Conservation (phyloP, 2,888 invertebrate genomes). For the Choristoneura rosaceana region DNA sequence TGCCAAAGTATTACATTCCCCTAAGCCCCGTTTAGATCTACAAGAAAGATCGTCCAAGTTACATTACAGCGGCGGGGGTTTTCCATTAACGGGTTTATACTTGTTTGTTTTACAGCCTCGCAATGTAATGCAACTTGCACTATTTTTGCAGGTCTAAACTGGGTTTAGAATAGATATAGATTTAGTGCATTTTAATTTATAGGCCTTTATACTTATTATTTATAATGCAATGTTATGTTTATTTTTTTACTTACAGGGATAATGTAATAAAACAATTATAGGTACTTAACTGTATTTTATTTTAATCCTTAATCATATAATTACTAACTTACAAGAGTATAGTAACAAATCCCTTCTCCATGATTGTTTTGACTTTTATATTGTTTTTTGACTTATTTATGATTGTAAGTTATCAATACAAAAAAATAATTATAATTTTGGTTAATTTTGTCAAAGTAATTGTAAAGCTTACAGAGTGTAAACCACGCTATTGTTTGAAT, state of each 20-base stretch:
- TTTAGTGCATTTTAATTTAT: slow-evolving; percentile 54
- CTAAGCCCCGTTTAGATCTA: no score
- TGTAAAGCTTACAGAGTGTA: neutral
- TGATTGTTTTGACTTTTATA: neutral
- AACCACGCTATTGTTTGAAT: neutral
- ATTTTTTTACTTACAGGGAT: slow-evolving; percentile 59
- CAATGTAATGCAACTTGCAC: no score
- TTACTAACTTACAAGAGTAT: neutral
- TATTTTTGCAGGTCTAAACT: no score
- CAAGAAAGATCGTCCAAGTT: no score
- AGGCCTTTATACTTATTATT: slow-evolving; percentile 45
- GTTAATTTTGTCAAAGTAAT: neutral
- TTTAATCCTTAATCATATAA: neutral
- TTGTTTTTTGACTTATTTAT: no score
- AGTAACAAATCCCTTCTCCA: neutral
- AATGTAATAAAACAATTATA: slow-evolving; percentile 32
- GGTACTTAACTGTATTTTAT: slow-evolving; percentile 1
- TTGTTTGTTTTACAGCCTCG: no score
- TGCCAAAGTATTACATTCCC: slow-evolving; percentile 60
- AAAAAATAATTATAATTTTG: neutral
- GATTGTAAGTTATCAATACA: neutral
- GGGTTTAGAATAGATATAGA: no score
- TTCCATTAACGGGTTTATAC: no score
- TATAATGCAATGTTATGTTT: slow-evolving; percentile 52
- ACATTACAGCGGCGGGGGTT: no score